These are phyloP conservation scores for Seriola rivoliana DNA, from an alignment of 2,113 vertebrate species.

Conservation along the genomic window DNA sequence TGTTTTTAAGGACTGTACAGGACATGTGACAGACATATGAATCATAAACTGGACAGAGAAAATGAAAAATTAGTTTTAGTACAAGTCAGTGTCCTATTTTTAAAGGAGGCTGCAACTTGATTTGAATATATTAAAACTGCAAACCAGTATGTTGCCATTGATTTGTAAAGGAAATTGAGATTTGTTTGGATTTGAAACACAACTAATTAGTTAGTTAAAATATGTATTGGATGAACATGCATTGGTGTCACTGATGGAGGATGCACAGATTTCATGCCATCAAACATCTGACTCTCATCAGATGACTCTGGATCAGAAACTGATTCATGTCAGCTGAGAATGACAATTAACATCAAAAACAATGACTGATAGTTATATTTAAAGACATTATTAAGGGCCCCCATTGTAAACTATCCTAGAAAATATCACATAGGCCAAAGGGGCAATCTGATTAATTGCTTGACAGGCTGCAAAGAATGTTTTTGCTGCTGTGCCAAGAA, in stretches of 20 bases:
- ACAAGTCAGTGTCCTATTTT: not conserved
- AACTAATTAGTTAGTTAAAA: not conserved
- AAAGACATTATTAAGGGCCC: not conserved
- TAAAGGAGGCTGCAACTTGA: not conserved
- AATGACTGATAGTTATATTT: not conserved
- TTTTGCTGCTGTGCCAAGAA: not conserved
- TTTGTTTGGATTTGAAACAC: not conserved
- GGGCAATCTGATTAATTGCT: slow-evolving; percentile 14
- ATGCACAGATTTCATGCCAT: not conserved
- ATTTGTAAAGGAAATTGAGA: not conserved
- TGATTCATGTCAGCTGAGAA: not conserved
- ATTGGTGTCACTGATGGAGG: not conserved
- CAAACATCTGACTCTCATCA: not conserved
- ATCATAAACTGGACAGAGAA: slow-evolving; percentile 10
- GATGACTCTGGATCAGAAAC: not conserved
- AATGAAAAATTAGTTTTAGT: not conserved
- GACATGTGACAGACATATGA: slow-evolving; percentile 31
- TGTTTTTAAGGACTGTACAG: not conserved
- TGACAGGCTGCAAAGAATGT: not conserved
- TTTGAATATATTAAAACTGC: not conserved
- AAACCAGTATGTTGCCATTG: not conserved
- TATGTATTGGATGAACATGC: not conserved
- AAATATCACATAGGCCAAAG: slow-evolving; percentile 10
- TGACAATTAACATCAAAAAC: not conserved
- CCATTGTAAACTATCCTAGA: not conserved